Evolutionary conservation across 2,888 invertebrate species (phyloP).

Genomic region (Thymelicus acteon): DNA sequence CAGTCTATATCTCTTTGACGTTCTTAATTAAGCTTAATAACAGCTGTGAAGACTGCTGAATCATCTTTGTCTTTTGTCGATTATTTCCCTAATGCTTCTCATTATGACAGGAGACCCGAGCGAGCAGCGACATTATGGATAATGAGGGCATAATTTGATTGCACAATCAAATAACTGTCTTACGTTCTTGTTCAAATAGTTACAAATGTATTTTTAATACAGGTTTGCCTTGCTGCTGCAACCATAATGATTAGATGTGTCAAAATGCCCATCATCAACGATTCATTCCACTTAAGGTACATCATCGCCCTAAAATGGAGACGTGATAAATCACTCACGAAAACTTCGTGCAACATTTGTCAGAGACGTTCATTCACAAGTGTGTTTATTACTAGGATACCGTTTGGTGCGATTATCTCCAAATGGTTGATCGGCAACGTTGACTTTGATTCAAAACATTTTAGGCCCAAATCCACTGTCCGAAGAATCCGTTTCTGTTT

Average conservation of each 20-base stretch:
- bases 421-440: slow-evolving; percentile 50
- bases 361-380: slow-evolving; percentile 51
- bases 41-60: too few species aligned
- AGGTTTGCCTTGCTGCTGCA: slow-evolving; percentile 4
- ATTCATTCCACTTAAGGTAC: slow-evolving; percentile 34
- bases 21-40: too few species aligned
- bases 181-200: not conserved
- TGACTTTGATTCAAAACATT: slow-evolving; percentile 37
- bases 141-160: slow-evolving; percentile 1
- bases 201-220: slow-evolving; percentile 26
- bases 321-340: slow-evolving; percentile 36
- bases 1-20: too few species aligned
- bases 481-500: slow-evolving; percentile 37
- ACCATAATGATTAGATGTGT: slow-evolving; percentile 7
- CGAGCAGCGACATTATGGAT: not conserved
- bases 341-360: slow-evolving; percentile 47
- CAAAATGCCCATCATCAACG: slow-evolving; percentile 26
- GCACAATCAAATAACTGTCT: not conserved
- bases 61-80: too few species aligned
- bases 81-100: too few species aligned
- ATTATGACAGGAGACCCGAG: not conserved
- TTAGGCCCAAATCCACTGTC: slow-evolving; percentile 17
- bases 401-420: slow-evolving; percentile 52
- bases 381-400: slow-evolving; percentile 52
- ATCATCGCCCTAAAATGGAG: slow-evolving; percentile 22